Evolutionary conservation across 2,797 vertebrate genomes (phyloP), one percentile per base, ranked within the genome.

Genomic region (Poeciliopsis presidionis): DNA sequence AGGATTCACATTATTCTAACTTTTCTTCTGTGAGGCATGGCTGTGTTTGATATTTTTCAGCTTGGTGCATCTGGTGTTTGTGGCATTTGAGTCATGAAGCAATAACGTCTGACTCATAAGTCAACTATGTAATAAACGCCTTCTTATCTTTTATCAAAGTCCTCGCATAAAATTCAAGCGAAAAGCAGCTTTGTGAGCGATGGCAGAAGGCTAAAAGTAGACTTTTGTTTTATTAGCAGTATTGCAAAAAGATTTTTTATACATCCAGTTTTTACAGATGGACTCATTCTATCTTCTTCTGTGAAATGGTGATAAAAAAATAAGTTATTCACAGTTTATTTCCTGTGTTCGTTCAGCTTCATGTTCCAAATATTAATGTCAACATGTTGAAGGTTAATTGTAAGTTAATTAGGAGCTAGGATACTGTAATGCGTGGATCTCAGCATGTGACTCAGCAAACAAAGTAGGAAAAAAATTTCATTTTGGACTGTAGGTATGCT

Each of bases 351-450:
- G 4, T 75, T 55, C 33, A 11, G 20, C 5, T 46, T 8, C 49
- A 20, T 55, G 5, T 28, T 28, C 83, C 87, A 65, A 65, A 82
- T 59, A n/a, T 78, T 81, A 90, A 91, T 88, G 87, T 89, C 89
- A 86, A 61, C 75, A 84, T 86, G 84, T 67, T 85, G 79, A 90
- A 91, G 89, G 87, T 90, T 91, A 90, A 90, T 85, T 43, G 73
- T 76, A 83, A 88, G 82, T 81, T 90, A 88, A 91, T 88, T 87
- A 81, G 81, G 69, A 80, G 43, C 55, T 12, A 53, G 70, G 77
- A 84, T 80, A 87, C 82, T 90, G 84, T 84, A 71, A 89, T 74
- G 65, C 65, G 55, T 2, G 67, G 13, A 78, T 75, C 11, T 11
- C 59, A 74, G 82, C 81, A 72, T 47, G 39, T 30, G 41, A 61